Conservation (phyloP, 1,140 invertebrate species). For the Hydropsyche tenuis region DNA sequence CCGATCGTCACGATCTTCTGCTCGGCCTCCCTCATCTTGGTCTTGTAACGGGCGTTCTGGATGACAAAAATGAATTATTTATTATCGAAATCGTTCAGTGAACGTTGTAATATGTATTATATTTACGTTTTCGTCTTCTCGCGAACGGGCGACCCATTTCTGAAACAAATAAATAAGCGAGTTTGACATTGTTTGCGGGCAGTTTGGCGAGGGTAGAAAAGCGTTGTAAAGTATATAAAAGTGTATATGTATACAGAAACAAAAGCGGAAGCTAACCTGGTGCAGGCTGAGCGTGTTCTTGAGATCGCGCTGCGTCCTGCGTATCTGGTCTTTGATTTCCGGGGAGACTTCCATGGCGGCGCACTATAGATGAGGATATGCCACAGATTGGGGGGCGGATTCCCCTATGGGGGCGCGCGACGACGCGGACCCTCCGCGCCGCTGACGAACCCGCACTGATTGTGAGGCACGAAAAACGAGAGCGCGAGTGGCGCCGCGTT, state of each 20-base stretch:
- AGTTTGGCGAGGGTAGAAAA: neutral
- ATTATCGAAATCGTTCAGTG: too few species aligned
- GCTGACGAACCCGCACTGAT: neutral
- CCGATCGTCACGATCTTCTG: conserved; percentile 64
- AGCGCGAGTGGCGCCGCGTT: too few species aligned
- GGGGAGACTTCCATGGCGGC: conserved; percentile 68
- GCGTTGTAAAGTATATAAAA: too few species aligned
- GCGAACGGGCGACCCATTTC: conserved; percentile 65
- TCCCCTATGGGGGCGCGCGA: too few species aligned
- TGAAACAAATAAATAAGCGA: conserved; percentile 55
- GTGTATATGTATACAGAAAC: neutral
- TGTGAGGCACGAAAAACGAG: too few species aligned
- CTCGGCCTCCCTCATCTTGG: conserved; percentile 63
- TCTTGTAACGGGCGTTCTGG: conserved; percentile 59
- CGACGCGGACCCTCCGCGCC: too few species aligned
- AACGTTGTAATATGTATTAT: neutral
- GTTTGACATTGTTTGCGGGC: conserved; percentile 8
- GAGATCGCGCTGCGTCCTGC: conserved; percentile 68
- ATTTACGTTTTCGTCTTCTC: conserved; percentile 68
- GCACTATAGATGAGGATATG: too few species aligned
- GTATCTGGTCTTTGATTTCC: conserved; percentile 69
- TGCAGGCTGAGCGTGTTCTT: conserved; percentile 72
- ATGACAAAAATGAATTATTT: conserved; percentile 50
- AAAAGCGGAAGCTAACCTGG: conserved; percentile 61
- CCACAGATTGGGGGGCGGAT: too few species aligned